These are phyloP conservation scores for Rhinichthys klamathensis DNA, from an alignment of 2,113 vertebrate species.

Conservation along the genomic window DNA sequence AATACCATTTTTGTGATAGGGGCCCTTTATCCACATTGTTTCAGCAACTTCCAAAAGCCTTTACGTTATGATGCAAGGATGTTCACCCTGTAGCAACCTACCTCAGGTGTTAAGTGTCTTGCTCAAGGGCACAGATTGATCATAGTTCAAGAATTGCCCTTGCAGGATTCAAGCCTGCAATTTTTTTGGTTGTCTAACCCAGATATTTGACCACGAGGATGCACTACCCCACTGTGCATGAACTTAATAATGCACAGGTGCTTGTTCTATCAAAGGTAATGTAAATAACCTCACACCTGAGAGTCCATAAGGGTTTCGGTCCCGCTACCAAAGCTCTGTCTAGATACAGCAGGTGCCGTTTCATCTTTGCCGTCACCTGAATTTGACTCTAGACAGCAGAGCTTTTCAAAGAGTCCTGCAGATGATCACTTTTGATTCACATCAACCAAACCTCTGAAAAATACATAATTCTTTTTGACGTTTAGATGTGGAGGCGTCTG, in stretches of 20 bases:
- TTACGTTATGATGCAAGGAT: neutral
- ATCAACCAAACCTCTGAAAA: slow-evolving; percentile 33
- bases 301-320: neutral
- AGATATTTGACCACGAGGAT: slow-evolving; percentile 5
- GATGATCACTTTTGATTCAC: slow-evolving; percentile 41
- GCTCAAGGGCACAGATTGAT: neutral
- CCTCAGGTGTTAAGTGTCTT: slow-evolving; percentile 2
- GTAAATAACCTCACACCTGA: slow-evolving; percentile 25
- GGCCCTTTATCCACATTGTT: neutral
- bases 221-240: neutral
- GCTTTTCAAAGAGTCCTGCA: slow-evolving; percentile 30
- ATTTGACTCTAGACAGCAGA: slow-evolving; percentile 27
- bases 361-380: slow-evolving; percentile 24
- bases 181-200: neutral
- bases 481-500: slow-evolving; percentile 25
- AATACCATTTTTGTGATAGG: neutral
- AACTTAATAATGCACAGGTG: neutral
- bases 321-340: neutral
- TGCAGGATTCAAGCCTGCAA: neutral
- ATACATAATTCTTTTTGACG: slow-evolving; percentile 46
- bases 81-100: neutral
- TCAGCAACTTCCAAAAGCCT: neutral
- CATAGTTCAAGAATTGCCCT: neutral
- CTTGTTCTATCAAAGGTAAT: slow-evolving; percentile 3
- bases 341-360: neutral